Conservation (phyloP, 1,140 invertebrate species). For the Drosophila parabipectinata region DNA sequence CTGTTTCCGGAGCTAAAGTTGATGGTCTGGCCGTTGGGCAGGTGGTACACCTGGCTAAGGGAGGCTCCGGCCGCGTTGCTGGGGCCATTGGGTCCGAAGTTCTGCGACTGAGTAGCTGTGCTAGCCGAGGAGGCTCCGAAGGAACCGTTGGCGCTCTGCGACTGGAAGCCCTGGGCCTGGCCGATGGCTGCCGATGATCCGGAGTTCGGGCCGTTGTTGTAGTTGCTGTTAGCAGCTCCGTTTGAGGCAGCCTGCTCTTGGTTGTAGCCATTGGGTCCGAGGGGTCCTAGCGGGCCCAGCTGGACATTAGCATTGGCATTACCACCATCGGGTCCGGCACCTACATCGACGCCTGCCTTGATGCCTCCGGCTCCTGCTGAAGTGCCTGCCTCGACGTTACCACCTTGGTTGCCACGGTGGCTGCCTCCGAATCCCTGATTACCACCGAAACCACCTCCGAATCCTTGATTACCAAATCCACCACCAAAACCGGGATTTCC, state of each 20-base stretch:
- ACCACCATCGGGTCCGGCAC: slow-evolving; percentile 59
- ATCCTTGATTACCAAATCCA: slow-evolving; percentile 10
- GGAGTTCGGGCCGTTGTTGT: slow-evolving; percentile 51
- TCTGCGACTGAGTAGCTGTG: slow-evolving; percentile 76
- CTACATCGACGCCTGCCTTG: slow-evolving; percentile 53
- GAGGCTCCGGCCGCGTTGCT: slow-evolving; percentile 78
- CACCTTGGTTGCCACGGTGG: slow-evolving; percentile 14
- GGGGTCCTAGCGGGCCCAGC: slow-evolving; percentile 35
- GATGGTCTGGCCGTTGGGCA: slow-evolving; percentile 83
- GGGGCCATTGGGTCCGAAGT: slow-evolving; percentile 61
- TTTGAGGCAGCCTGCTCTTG: slow-evolving; percentile 75
- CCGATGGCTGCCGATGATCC: slow-evolving; percentile 67
- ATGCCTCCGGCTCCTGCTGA: slow-evolving; percentile 48
- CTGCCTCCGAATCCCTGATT: slow-evolving; percentile 27
- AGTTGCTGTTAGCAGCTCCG: slow-evolving; percentile 58
- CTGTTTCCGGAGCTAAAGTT: slow-evolving; percentile 81
- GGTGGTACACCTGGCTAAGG: slow-evolving; percentile 68
- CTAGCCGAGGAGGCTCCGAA: slow-evolving; percentile 83
- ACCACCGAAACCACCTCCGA: slow-evolving; percentile 16
- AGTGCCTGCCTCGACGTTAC: slow-evolving; percentile 40
- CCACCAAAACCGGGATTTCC: slow-evolving; percentile 20
- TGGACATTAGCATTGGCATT: slow-evolving; percentile 61
- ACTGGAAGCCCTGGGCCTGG: slow-evolving; percentile 75
- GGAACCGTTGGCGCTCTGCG: slow-evolving; percentile 57
- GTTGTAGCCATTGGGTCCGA: slow-evolving; percentile 59